Percentiles rank a stretch among this genome's conserved stretches.
phyloP scores from a whole-genome alignment of 2,888 invertebrate genomes.

The Tromatobia lineatoria region DNA sequence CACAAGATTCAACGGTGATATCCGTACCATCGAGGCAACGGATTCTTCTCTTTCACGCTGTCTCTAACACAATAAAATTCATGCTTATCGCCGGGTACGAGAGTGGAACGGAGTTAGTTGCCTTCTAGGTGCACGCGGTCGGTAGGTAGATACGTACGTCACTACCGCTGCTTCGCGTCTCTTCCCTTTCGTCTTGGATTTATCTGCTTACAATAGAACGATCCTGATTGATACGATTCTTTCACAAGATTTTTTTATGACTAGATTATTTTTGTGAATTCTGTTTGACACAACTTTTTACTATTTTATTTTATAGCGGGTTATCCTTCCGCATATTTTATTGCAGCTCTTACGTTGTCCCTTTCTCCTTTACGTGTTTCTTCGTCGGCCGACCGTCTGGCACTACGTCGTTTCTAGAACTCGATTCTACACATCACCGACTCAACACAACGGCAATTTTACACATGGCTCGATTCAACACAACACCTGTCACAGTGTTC shows the following conservation, averaged over 20 bases:
- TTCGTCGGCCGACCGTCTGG: no score
- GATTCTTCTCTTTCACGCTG: constrained; percentile 56
- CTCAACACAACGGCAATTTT: no score
- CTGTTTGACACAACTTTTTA: no score
- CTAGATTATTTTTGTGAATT: no score
- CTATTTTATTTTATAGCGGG: no score
- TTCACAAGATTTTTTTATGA: not conserved
- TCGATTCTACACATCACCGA: no score
- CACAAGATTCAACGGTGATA: constrained; percentile 46
- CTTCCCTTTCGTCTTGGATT: constrained; percentile 17
- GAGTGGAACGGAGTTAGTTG: constrained; percentile 61
- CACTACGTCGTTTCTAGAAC: no score
- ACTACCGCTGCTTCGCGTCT: constrained; percentile 44
- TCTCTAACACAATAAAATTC: constrained; percentile 56
- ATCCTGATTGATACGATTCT: not conserved
- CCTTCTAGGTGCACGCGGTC: constrained; percentile 13
- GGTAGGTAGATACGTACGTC: constrained; percentile 26
- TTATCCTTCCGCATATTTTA: no score
- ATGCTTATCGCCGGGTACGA: constrained; percentile 51
- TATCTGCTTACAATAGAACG: not conserved
- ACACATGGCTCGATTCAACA: no score
- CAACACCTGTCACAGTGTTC: no score
- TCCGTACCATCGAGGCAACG: not conserved
- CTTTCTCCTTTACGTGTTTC: no score
- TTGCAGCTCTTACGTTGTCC: no score